Evolutionary conservation across 2,797 vertebrate genomes (phyloP), one percentile per base, ranked within the genome.

Genomic region (Neosilurus mollespiculum): DNA sequence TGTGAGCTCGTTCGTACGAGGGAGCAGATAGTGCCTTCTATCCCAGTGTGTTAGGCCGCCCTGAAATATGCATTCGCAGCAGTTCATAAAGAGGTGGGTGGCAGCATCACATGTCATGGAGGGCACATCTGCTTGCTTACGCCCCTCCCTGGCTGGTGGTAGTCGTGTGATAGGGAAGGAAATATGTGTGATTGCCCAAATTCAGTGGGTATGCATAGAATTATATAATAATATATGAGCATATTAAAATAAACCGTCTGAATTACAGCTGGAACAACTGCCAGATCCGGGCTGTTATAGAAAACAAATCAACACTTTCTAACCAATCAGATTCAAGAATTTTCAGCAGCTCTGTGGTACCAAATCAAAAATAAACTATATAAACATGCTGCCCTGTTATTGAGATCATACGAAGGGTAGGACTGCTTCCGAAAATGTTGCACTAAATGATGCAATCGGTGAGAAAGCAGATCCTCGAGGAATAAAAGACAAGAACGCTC

Each of bases 371-470:
- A 54, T 54, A 9, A 26, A 54, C 8, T 16, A 18, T 72, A 81
- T 73, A 14, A 20, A 34, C n/a, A n/a, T 22, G 43, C 43, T 61
- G 2, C 56, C 51, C 2, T 80, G 43, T 26, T 51, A 64, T 14
- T 53, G n/a, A 69, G 53, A 67, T 24, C 49, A 30, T 12, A 59
- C 64, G 6, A 49, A 43, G 4, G 9, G 10, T 49, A 22, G 1
- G 37, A 72, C n/a, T 49, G 18, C 53, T 71, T 30, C 12, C 18
- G 56, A 80, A 79, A 43, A 43, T 43, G 43, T 43, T 43, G 43
- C 66, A 65, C 12, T 54, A 53, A 56, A 58, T 80, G 83, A 80
- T 80, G 77, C 77, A 58, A 73, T 37, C 15, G 6, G 59, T 11
- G 1, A 53, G 77, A n/a, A 80, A 24, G 26, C 65, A 71, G 24